Evolutionary conservation across 2,888 invertebrate species (phyloP).

Genomic region (Eristalinus sepulchralis): DNA sequence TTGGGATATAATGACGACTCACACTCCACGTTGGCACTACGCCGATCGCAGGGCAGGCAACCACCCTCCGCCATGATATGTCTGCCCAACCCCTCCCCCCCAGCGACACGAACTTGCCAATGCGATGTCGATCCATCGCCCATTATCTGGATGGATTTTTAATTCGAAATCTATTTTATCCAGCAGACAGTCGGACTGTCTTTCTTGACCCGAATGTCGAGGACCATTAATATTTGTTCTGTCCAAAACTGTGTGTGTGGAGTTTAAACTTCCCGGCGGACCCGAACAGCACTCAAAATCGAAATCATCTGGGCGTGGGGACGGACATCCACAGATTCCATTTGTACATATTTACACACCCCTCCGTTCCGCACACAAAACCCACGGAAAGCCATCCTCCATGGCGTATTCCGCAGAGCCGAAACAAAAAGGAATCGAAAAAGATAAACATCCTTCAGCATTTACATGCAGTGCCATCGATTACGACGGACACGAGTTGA

Average conservation of each 20-base stretch:
- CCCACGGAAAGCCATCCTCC: neutral
- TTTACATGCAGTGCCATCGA: constrained; percentile 66
- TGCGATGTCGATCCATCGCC: neutral
- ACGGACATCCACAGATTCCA: constrained; percentile 25
- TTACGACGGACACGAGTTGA: constrained; percentile 47
- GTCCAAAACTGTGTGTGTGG: neutral
- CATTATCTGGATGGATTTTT: constrained; percentile 38
- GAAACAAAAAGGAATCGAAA: constrained; percentile 13
- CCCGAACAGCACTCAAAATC: constrained; percentile 8
- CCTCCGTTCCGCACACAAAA: neutral
- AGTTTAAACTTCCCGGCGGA: constrained; percentile 20
- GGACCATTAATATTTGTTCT: constrained; percentile 56
- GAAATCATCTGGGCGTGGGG: constrained; percentile 40
- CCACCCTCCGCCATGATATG: constrained; percentile 4
- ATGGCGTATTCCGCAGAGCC: constrained; percentile 1
- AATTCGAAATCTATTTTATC: constrained; percentile 51
- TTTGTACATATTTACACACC: constrained; percentile 34
- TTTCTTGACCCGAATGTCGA: constrained; percentile 26
- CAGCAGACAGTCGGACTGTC: constrained; percentile 29
- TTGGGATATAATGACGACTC: constrained; percentile 36
- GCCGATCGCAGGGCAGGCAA: constrained; percentile 7
- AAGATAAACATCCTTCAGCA: constrained; percentile 46
- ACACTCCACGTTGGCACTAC: neutral
- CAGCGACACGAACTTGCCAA: neutral
- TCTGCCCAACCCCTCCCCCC: neutral